Conservation (phyloP, 2,888 invertebrate species). For the Leucophora obtusa region DNA sequence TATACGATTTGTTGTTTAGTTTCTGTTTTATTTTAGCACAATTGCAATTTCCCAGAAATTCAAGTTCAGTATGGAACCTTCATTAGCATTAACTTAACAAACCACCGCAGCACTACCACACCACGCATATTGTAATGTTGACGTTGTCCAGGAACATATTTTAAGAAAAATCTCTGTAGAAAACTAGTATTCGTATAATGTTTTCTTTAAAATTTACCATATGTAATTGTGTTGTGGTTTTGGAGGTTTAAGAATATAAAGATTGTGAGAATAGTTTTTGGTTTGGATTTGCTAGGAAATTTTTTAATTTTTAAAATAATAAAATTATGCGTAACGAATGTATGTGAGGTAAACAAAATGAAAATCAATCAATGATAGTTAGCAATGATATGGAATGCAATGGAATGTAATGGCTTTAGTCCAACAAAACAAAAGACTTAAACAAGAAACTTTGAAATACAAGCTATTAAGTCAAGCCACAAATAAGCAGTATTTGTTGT, state of each 20-base stretch:
- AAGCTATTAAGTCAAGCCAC: no score
- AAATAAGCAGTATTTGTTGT: no score
- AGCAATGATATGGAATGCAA: not conserved
- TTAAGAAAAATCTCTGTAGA: not conserved
- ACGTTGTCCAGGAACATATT: not conserved
- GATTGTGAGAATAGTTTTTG: not conserved
- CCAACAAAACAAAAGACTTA: not conserved
- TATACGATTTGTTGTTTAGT: not conserved
- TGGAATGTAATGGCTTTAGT: not conserved
- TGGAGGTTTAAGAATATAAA: not conserved
- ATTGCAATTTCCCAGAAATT: not conserved
- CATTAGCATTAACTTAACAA: conserved; percentile 60
- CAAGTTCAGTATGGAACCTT: conserved; percentile 41
- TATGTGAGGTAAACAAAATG: conserved; percentile 4
- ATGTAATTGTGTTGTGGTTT: conserved; percentile 1
- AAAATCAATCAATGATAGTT: conserved; percentile 17
- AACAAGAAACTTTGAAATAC: not conserved
- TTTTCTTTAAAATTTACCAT: conserved; percentile 1
- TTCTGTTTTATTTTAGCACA: not conserved
- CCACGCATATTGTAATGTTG: conserved; percentile 51
- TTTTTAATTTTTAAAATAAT: conserved; percentile 22
- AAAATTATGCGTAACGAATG: conserved; percentile 61
- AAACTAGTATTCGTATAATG: not conserved
- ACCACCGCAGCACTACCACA: not conserved
- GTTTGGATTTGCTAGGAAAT: not conserved